These are phyloP conservation scores for Sesia apiformis DNA, from an alignment of 2,888 invertebrate species.

Conservation along the genomic window DNA sequence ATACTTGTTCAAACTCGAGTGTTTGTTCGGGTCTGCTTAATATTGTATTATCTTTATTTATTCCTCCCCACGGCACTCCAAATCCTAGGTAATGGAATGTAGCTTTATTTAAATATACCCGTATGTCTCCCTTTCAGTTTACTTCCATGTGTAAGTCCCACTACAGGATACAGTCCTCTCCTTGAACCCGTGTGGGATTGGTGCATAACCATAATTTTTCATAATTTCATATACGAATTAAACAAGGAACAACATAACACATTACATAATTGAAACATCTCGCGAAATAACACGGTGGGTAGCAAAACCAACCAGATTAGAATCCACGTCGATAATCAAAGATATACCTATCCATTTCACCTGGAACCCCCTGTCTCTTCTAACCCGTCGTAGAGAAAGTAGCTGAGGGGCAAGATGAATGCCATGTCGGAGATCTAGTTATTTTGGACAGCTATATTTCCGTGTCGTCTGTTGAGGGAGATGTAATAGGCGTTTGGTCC, in stretches of 20 bases:
- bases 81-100: too few relatives aligned
- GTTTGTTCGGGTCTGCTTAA: too few relatives aligned
- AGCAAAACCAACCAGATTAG: conserved; percentile 18
- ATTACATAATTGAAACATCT: conserved; percentile 3
- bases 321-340: conserved; percentile 35
- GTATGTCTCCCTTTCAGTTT: too few relatives aligned
- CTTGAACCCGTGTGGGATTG: too few relatives aligned
- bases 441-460: conserved; percentile 42
- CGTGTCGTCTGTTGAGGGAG: conserved; percentile 27
- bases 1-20: too few relatives aligned
- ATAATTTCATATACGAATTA: too few relatives aligned
- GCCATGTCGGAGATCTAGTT: conserved; percentile 28
- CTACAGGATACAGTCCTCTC: too few relatives aligned
- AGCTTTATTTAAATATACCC: too few relatives aligned
- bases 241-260: neutral
- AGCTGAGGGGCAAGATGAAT: conserved; percentile 26
- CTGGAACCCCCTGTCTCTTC: conserved; percentile 9
- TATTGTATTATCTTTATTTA: too few relatives aligned
- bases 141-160: too few relatives aligned
- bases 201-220: too few relatives aligned
- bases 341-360: conserved; percentile 21
- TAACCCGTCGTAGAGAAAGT: neutral
- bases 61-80: too few relatives aligned
- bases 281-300: conserved; percentile 2
- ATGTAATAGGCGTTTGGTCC: conserved; percentile 17